These are phyloP conservation scores for Folsomia candida DNA, from an alignment of 2,888 invertebrate species.

Conservation along the genomic window DNA sequence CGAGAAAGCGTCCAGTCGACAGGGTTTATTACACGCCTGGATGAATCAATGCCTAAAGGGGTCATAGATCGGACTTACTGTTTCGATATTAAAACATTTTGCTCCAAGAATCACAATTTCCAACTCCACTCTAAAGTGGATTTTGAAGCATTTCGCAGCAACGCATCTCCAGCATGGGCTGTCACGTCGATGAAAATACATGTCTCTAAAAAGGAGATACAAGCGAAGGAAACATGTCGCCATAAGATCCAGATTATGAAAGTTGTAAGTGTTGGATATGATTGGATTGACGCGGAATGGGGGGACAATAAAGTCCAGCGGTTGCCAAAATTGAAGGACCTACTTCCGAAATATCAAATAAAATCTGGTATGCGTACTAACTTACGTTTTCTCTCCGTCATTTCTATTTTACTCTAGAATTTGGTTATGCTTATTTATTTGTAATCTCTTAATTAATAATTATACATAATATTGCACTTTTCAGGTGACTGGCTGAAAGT, in stretches of 20 bases:
- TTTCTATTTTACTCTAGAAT: too few species aligned
- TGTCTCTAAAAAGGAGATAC: slow-evolving; percentile 12
- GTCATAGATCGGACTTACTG: slow-evolving; percentile 39
- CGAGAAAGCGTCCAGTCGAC: slow-evolving; percentile 8
- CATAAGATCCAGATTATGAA: slow-evolving; percentile 18
- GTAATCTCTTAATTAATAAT: too few species aligned
- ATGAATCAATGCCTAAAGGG: slow-evolving; percentile 25
- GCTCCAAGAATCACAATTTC: slow-evolving; percentile 8
- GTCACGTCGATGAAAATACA: slow-evolving; percentile 27
- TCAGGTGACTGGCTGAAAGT: slow-evolving; percentile 49
- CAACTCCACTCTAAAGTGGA: slow-evolving; percentile 29
- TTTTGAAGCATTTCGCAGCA: slow-evolving; percentile 30
- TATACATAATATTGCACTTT: not conserved
- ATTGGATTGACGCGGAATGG: slow-evolving; percentile 14
- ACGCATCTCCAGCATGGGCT: slow-evolving; percentile 19
- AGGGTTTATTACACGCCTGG: slow-evolving; percentile 39
- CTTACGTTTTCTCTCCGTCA: too few species aligned
- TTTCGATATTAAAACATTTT: slow-evolving; percentile 33
- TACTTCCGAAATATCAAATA: not conserved
- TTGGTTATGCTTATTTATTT: slow-evolving; percentile 10
- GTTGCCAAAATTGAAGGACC: slow-evolving; percentile 10
- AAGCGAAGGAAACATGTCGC: slow-evolving; percentile 14
- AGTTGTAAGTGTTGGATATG: slow-evolving; percentile 13
- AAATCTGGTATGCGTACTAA: not conserved
- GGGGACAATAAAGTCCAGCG: slow-evolving; percentile 10